phyloP scores from a whole-genome alignment of 30 jellyfish, hydroid and myxozoan genomes.

The Cassiopea andromeda region DNA sequence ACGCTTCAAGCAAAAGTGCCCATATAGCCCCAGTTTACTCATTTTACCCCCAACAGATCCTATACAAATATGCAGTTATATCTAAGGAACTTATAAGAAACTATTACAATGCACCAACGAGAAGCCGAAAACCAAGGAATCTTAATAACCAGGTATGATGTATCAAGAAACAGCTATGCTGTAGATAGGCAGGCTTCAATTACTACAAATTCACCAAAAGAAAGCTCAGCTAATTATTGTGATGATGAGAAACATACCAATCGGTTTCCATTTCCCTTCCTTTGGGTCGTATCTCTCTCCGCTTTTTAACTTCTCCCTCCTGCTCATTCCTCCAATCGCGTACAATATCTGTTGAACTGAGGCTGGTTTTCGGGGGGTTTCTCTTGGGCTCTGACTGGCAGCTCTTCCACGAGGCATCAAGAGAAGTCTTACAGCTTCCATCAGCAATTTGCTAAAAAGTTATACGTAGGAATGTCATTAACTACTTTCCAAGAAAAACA shows the following conservation, averaged over 20 bases:
- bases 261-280: constrained; percentile 98
- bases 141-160: too few relatives aligned
- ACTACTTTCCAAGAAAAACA: background rate
- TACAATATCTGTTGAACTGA: constrained; percentile 85
- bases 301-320: constrained; percentile 90
- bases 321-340: constrained; percentile 99
- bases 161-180: too few relatives aligned
- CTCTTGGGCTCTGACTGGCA: constrained; percentile 60
- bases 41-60: too few relatives aligned
- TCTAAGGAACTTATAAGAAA: too few relatives aligned
- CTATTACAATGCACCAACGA: too few relatives aligned
- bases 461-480: background rate
- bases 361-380: constrained; percentile 90
- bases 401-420: constrained; percentile 79
- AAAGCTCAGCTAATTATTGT: too few relatives aligned
- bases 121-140: too few relatives aligned
- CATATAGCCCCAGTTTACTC: too few relatives aligned
- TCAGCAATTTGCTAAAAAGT: constrained; percentile 71
- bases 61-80: too few relatives aligned
- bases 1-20: too few relatives aligned
- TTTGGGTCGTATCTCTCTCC: constrained; percentile 96
- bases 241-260: constrained; percentile 56
- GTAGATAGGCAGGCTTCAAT: too few relatives aligned
- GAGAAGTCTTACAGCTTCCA: constrained; percentile 78
- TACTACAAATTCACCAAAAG: too few relatives aligned